A percentile compares a stretch with the other conserved stretches of the same genome.
phyloP scores from a whole-genome alignment of 2,888 invertebrate genomes.

The Lottia scabra region DNA sequence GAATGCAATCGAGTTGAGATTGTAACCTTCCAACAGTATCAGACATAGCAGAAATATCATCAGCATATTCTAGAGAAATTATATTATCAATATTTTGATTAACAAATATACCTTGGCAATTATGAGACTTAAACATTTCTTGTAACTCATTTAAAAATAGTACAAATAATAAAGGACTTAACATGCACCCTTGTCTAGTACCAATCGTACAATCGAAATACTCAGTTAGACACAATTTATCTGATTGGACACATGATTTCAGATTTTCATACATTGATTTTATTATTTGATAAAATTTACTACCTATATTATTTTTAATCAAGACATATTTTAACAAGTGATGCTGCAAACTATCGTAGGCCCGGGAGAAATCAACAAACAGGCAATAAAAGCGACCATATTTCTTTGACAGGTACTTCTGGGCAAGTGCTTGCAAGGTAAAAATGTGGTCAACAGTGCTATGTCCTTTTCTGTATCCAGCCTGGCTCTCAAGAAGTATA shows the following conservation, averaged over 20 bases:
- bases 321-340: background rate
- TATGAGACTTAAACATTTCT: background rate
- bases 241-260: background rate
- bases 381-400: background rate
- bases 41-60: slow-evolving; percentile 12
- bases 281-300: slow-evolving; percentile 3
- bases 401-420: slow-evolving; percentile 1
- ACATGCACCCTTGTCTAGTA: slow-evolving; percentile 8
- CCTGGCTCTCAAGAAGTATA: background rate
- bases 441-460: slow-evolving; percentile 6
- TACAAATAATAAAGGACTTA: slow-evolving; percentile 2
- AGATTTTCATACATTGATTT: background rate
- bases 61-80: slow-evolving; percentile 14
- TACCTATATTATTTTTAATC: background rate
- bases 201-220: slow-evolving; percentile 12
- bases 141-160: background rate
- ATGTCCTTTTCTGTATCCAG: slow-evolving; percentile 3
- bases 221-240: slow-evolving; percentile 2
- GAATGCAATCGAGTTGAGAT: slow-evolving; percentile 6
- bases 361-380: background rate
- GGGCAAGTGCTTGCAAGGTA: background rate
- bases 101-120: slow-evolving; percentile 6
- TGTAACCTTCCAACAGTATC: slow-evolving; percentile 9
- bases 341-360: slow-evolving; percentile 6
- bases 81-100: slow-evolving; percentile 12